phyloP scores from a whole-genome alignment of 2,888 invertebrate genomes.

The Athalia circularis region DNA sequence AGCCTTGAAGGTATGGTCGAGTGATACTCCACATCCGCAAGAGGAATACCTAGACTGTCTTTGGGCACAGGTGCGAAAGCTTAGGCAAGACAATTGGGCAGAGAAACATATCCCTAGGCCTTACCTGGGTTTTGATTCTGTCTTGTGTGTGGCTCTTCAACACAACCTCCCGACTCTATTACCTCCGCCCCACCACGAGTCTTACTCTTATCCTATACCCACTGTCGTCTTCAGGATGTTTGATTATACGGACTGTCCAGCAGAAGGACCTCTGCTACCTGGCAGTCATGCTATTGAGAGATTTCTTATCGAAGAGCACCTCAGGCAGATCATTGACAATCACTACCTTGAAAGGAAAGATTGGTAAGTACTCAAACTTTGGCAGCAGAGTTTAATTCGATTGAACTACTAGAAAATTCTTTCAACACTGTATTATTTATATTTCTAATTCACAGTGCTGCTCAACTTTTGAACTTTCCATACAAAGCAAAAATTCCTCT shows the following conservation, averaged over 20 bases:
- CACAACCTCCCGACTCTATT: constrained; percentile 94
- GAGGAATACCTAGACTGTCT: constrained; percentile 97
- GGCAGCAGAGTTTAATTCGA: no score
- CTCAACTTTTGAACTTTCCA: constrained; percentile 92
- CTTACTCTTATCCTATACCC: constrained; percentile 94
- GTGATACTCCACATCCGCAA: constrained; percentile 96
- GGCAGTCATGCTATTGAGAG: constrained; percentile 98
- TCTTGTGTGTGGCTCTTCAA: constrained; percentile 95
- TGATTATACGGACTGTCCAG: constrained; percentile 98
- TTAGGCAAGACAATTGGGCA: constrained; percentile 96
- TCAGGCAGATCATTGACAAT: constrained; percentile 94
- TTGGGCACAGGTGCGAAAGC: constrained; percentile 95
- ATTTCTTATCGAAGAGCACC: constrained; percentile 97
- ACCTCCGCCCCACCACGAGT: constrained; percentile 95
- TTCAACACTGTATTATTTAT: no score
- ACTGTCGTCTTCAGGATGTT: constrained; percentile 97
- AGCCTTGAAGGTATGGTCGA: constrained; percentile 94
- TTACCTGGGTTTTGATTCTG: constrained; percentile 96
- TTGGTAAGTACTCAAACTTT: constrained; percentile 77
- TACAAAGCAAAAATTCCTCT: constrained; percentile 95
- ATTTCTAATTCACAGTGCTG: constrained; percentile 79
- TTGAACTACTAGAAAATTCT: no score
- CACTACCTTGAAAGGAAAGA: constrained; percentile 93
- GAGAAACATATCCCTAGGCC: constrained; percentile 97
- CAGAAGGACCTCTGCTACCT: constrained; percentile 91